Conservation (phyloP, 2,797 vertebrate genomes). For the Cuculus canorus region DNA sequence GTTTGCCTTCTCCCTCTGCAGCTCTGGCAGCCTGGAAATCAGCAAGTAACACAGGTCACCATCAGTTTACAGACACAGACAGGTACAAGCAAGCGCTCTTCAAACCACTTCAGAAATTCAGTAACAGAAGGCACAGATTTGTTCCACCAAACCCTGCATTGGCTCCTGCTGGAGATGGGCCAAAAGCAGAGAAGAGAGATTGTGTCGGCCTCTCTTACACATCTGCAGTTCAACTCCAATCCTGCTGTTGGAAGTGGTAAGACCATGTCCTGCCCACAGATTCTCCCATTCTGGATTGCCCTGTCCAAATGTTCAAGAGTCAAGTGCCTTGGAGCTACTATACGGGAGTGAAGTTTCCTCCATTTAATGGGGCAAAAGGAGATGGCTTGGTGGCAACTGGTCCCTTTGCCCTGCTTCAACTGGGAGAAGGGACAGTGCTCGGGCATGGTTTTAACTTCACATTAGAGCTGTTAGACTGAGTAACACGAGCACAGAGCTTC, state of each 20-base stretch:
- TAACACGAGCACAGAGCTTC: background rate
- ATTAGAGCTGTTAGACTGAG: background rate
- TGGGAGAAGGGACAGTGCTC: background rate
- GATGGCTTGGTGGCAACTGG: background rate
- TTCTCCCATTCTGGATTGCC: background rate
- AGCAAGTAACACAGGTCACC: conserved; percentile 35
- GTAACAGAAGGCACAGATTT: background rate
- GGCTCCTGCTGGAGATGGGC: background rate
- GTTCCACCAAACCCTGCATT: background rate
- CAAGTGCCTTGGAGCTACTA: background rate
- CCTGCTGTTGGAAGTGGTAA: background rate
- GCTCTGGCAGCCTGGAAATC: conserved; percentile 83
- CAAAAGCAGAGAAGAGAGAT: background rate
- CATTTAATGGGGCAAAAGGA: background rate
- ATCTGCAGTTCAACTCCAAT: background rate
- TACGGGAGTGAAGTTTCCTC: background rate
- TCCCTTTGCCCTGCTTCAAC: background rate
- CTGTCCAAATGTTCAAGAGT: background rate
- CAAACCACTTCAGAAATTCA: background rate
- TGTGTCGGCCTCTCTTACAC: background rate
- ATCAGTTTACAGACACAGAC: background rate
- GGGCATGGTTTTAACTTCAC: background rate
- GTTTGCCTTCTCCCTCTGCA: conserved; percentile 87
- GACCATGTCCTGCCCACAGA: background rate
- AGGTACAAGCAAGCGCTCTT: background rate